Percentiles rank a stretch among this genome's conserved stretches.
phyloP scores from a whole-genome alignment of 1,140 invertebrate species.

The Coelopa frigida region DNA sequence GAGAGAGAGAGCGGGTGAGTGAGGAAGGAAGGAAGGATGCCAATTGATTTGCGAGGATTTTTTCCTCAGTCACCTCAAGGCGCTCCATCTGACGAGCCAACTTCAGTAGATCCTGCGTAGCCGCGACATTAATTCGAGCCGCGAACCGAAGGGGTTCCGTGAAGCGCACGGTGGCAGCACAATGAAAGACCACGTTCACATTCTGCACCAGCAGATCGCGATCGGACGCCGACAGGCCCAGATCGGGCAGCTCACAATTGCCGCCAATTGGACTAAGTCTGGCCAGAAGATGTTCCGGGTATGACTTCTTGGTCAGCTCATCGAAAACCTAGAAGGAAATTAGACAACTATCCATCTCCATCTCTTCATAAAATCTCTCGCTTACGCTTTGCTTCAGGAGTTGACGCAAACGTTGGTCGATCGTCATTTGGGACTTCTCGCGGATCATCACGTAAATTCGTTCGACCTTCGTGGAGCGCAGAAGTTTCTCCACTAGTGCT shows the following conservation, averaged over 20 bases:
- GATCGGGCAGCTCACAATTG: conserved; percentile 51
- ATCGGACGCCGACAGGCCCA: conserved; percentile 61
- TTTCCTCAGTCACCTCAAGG: conserved; percentile 54
- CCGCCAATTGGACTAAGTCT: conserved; percentile 45
- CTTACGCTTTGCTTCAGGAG: no score
- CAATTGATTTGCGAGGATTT: neutral
- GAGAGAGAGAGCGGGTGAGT: no score
- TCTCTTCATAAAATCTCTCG: no score
- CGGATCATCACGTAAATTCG: no score
- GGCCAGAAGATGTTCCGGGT: no score
- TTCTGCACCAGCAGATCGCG: conserved; percentile 25
- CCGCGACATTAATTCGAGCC: conserved; percentile 53
- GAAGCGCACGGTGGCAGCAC: conserved; percentile 76
- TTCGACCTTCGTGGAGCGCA: no score
- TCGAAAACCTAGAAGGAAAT: no score
- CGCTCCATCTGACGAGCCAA: conserved; percentile 57
- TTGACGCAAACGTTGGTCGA: no score
- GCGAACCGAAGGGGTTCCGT: conserved; percentile 66
- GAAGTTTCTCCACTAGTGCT: no score
- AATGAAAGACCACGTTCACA: conserved; percentile 70
- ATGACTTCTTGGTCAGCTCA: conserved; percentile 48
- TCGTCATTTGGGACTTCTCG: no score
- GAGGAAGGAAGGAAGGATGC: neutral
- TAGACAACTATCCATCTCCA: no score
- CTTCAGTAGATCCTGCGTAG: conserved; percentile 50